Evolutionary conservation across 2,113 vertebrate species (phyloP).

Genomic region (Chaetops frenatus): DNA sequence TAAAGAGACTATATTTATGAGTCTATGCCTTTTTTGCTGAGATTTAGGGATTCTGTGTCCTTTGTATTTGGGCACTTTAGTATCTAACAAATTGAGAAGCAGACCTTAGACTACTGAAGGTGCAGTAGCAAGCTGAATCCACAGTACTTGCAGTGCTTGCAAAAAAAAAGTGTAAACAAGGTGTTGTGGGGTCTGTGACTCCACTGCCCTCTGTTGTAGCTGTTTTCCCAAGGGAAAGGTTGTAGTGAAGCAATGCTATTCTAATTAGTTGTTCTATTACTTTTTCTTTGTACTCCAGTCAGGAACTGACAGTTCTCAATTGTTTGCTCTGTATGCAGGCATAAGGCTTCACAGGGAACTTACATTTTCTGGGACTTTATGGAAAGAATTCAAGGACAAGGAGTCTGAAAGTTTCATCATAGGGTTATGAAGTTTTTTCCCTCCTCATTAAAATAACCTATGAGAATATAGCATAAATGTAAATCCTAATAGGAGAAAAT

Average conservation of each 20-base stretch:
- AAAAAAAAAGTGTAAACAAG: not conserved
- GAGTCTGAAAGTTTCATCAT: not conserved
- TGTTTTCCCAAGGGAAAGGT: not conserved
- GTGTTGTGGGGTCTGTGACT: not conserved
- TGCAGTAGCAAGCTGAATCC: not conserved
- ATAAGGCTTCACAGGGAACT: not conserved
- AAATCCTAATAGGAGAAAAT: not conserved
- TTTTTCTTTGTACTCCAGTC: not conserved
- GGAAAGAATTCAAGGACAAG: not conserved
- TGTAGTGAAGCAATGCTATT: not conserved
- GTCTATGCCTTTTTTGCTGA: not conserved
- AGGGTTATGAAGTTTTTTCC: not conserved
- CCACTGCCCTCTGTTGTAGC: not conserved
- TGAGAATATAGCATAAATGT: not conserved
- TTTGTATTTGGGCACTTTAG: not conserved
- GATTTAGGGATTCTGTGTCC: not conserved
- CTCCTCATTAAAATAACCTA: not conserved
- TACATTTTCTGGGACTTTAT: not conserved
- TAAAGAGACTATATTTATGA: not conserved
- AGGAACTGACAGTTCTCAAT: not conserved
- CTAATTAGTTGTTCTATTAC: not conserved
- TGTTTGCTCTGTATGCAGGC: not conserved
- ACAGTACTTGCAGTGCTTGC: not conserved
- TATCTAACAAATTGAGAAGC: not conserved
- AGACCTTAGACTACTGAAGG: not conserved